Base-by-base conservation (phyloP, 2,797 vertebrate species). In the Acanthurus lineatus region DNA sequence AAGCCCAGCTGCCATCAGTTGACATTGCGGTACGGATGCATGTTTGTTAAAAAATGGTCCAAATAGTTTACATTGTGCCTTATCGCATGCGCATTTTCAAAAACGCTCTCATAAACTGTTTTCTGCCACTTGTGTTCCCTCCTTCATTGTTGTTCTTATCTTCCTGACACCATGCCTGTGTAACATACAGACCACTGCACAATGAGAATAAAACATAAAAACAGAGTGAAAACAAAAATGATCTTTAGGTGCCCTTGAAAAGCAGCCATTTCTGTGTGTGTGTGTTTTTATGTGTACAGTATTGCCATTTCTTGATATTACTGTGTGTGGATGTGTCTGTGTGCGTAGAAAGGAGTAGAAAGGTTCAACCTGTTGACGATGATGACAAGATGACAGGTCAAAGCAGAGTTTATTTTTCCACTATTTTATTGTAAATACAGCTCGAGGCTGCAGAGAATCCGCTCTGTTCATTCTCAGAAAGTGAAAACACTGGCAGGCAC, bases 131-230 rank as follows among this genome's bases (percentile, higher is more conserved):
- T 16, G 66, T 57, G 66, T 78, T 86, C 74, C 80, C 76, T 79
- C 49, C 0, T 66, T 73, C 86, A 92, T 91, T 93, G 91, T 91
- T 79, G 73, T 76, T 76, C 91, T 93, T 93, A 93, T 93, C 91
- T 90, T 76, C 60, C 84, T 91, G 89, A 93, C 89, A 90, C 81
- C 89, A 81, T 90, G 81, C 64, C 86, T 79, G 83, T 81, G 85
- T 66, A 79, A 90, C 85, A 90, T 92, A 92, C 86, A 86, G 54
- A 71, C 71, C 40, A 17, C 3, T 67, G 82, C 89, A 91, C 90
- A 92, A 92, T 88, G 83, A 86, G 71, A 83, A 84, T 78, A 14
- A 61, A 62, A 82, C 64, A 62, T 75, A 47, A 63, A 25, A 52
- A 61, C 16, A 40, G 47, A 68, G 44, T 38, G 56, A 81, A 86